Percentiles rank a stretch among this genome's conserved stretches.
phyloP scores from a whole-genome alignment of 1,140 invertebrate genomes.

The Parasteatoda tepidariorum region DNA sequence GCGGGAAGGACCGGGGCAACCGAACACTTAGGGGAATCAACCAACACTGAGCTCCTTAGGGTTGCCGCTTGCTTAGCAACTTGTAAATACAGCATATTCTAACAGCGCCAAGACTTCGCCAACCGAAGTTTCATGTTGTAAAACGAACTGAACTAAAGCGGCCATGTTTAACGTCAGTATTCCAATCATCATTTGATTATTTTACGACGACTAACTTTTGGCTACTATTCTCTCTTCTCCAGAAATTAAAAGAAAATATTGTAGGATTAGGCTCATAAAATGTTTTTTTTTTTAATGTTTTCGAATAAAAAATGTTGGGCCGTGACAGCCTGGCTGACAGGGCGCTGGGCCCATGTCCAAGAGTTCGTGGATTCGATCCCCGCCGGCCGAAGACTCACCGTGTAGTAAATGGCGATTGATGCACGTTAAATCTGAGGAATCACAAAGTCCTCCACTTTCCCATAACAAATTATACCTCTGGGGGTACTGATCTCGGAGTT shows the following conservation, averaged over 20 bases:
- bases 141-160: background rate
- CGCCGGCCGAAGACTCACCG: no score
- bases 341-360: no score
- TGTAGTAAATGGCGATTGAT: no score
- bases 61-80: conserved; percentile 27
- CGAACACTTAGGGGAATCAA: background rate
- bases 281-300: background rate
- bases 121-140: conserved; percentile 31
- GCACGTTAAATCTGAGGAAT: no score
- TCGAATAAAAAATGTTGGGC: background rate
- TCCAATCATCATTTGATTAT: background rate
- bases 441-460: no score
- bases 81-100: background rate
- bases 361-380: no score
- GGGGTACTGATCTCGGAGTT: no score
- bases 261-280: background rate
- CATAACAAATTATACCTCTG: no score
- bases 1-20: background rate
- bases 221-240: background rate
- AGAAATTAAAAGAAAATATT: background rate
- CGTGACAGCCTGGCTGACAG: no score
- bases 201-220: background rate
- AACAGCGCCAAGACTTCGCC: conserved; percentile 17
- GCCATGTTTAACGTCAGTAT: conserved; percentile 23
- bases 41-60: background rate